Evolutionary conservation across 2,888 invertebrate species (phyloP).

Genomic region (Tetragnatha montana): DNA sequence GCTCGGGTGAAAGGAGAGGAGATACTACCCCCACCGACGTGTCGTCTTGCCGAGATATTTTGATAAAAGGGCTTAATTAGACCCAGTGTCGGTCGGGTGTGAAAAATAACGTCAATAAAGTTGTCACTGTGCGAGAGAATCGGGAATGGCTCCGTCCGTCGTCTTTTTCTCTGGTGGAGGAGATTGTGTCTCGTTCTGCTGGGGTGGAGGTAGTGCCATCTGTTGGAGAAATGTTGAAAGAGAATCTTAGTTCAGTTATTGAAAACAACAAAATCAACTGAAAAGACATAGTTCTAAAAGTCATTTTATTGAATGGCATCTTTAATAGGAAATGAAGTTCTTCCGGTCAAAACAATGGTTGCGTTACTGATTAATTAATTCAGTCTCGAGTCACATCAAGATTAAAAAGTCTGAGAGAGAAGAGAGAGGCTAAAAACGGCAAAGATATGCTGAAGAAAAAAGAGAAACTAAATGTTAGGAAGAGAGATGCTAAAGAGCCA

Average conservation of each 20-base stretch:
- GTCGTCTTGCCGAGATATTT: conserved; percentile 53
- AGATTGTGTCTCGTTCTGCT: background rate
- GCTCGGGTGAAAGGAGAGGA: conserved; percentile 60
- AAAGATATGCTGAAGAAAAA: too few relatives aligned
- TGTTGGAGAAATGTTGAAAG: background rate
- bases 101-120: conserved; percentile 71
- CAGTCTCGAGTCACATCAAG: too few relatives aligned
- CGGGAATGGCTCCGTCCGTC: conserved; percentile 41
- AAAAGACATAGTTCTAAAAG: too few relatives aligned
- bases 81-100: conserved; percentile 65
- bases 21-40: conserved; percentile 32
- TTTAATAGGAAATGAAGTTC: too few relatives aligned
- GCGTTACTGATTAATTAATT: too few relatives aligned
- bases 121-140: conserved; percentile 64
- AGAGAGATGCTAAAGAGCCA: too few relatives aligned
- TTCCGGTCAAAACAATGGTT: too few relatives aligned
- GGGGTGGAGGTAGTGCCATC: conserved; percentile 29
- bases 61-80: conserved; percentile 71
- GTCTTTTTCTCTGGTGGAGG: background rate
- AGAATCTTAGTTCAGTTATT: conserved; percentile 1
- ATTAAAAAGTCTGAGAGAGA: too few relatives aligned
- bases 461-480: too few relatives aligned
- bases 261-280: too few relatives aligned
- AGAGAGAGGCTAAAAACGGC: too few relatives aligned
- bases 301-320: too few relatives aligned